phyloP scores from a whole-genome alignment of 2,888 invertebrate genomes.

The Yponomeuta plumbellus region DNA sequence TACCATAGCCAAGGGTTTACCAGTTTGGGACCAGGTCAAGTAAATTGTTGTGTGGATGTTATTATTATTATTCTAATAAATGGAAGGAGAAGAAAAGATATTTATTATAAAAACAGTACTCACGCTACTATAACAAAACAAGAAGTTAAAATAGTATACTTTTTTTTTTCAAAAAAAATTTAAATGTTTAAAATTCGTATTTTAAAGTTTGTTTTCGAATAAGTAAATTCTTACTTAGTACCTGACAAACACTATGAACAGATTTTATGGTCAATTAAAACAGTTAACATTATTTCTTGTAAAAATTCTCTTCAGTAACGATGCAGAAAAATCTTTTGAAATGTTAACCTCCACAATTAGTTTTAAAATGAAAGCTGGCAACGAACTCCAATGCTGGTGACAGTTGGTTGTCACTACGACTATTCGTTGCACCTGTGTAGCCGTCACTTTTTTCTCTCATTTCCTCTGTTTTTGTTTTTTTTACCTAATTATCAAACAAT shows the following conservation, averaged over 20 bases:
- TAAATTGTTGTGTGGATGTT: too few species aligned
- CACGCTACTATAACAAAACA: too few species aligned
- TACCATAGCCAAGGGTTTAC: too few species aligned
- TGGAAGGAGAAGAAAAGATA: too few species aligned
- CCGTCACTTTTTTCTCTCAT: slow-evolving; percentile 14
- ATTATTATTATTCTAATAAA: too few species aligned
- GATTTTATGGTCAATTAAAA: too few species aligned
- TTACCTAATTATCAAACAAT: background rate
- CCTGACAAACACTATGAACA: background rate
- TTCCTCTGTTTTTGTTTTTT: background rate
- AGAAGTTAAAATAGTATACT: too few species aligned
- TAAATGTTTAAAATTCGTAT: too few species aligned
- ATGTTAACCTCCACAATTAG: slow-evolving; percentile 8
- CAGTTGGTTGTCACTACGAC: slow-evolving; percentile 10
- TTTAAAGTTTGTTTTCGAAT: too few species aligned
- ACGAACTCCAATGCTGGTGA: background rate
- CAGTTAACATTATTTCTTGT: background rate
- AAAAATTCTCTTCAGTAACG: background rate
- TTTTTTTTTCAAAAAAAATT: too few species aligned
- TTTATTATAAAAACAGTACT: too few species aligned
- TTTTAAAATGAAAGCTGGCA: slow-evolving; percentile 6
- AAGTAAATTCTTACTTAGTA: background rate
- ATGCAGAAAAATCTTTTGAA: background rate
- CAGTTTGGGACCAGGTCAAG: too few species aligned
- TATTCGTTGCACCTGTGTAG: slow-evolving; percentile 16